These are phyloP conservation scores for Tringa solitaria DNA, from an alignment of 2,113 vertebrate species.

Conservation along the genomic window DNA sequence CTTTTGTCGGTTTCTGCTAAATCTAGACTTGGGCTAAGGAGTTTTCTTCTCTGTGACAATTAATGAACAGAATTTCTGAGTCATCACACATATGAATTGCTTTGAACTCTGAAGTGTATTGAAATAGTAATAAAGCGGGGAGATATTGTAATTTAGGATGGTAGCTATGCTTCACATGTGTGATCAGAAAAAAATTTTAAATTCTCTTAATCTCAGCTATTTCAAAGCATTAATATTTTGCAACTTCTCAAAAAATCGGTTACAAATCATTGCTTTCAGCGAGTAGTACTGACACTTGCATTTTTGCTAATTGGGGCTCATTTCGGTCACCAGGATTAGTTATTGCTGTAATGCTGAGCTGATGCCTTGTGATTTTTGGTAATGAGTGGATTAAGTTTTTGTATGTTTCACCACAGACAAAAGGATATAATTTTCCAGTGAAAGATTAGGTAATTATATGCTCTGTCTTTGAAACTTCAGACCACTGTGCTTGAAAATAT, in stretches of 20 bases:
- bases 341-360: neutral
- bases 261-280: neutral
- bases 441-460: neutral
- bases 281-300: neutral
- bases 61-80: neutral
- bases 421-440: neutral
- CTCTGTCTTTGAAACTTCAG: neutral
- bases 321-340: neutral
- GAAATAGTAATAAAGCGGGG: neutral
- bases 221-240: neutral
- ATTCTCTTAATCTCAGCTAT: neutral
- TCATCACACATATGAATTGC: neutral
- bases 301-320: neutral
- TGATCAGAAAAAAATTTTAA: neutral
- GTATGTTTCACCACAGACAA: neutral
- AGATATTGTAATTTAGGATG: neutral
- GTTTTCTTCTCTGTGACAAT: neutral
- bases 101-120: neutral
- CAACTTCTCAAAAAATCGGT: neutral
- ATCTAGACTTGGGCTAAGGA: neutral
- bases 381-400: neutral
- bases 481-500: neutral
- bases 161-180: neutral
- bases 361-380: neutral
- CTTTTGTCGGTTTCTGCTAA: neutral